Percentiles rank a stretch among this genome's conserved stretches.
Evolutionary conservation across 2,797 vertebrate genomes (phyloP).

Genomic region (Lutjanus campechanus): DNA sequence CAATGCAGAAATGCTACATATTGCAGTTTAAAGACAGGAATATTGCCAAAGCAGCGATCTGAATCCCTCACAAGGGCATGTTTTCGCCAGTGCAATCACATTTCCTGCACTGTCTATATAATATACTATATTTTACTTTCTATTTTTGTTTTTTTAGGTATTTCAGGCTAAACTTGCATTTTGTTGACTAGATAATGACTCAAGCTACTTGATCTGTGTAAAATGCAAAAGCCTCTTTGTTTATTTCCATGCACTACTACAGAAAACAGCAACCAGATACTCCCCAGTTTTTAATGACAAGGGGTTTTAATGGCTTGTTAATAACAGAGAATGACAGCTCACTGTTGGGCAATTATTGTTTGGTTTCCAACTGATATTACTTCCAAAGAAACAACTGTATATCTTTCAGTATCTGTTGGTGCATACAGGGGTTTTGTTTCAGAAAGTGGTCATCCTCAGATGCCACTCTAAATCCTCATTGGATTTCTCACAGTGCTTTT

Average conservation of each 20-base stretch:
- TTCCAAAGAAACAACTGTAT: slow-evolving; percentile 43
- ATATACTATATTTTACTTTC: no score
- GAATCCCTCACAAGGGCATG: no score
- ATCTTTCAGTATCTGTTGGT: slow-evolving; percentile 47
- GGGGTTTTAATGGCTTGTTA: slow-evolving; percentile 54
- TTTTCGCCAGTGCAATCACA: no score
- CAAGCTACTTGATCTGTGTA: not conserved
- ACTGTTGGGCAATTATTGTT: slow-evolving; percentile 45
- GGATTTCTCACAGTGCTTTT: slow-evolving; percentile 36
- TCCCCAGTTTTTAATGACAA: slow-evolving; percentile 45
- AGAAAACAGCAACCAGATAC: slow-evolving; percentile 38
- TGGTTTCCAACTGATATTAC: slow-evolving; percentile 44
- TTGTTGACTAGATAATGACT: slow-evolving; percentile 26
- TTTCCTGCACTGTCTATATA: no score
- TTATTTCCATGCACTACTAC: slow-evolving; percentile 29
- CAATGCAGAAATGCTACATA: no score
- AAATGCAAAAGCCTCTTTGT: slow-evolving; percentile 26
- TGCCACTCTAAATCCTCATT: slow-evolving; percentile 8
- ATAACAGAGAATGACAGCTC: slow-evolving; percentile 54
- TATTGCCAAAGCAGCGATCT: no score
- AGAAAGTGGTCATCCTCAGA: slow-evolving; percentile 37
- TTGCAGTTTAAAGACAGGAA: no score
- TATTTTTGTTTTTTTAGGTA: no score
- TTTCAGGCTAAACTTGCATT: slow-evolving; percentile 16
- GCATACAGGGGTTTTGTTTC: slow-evolving; percentile 32